Base-by-base conservation (phyloP, 1,140 invertebrate genomes). In the Cotesia vestalis region DNA sequence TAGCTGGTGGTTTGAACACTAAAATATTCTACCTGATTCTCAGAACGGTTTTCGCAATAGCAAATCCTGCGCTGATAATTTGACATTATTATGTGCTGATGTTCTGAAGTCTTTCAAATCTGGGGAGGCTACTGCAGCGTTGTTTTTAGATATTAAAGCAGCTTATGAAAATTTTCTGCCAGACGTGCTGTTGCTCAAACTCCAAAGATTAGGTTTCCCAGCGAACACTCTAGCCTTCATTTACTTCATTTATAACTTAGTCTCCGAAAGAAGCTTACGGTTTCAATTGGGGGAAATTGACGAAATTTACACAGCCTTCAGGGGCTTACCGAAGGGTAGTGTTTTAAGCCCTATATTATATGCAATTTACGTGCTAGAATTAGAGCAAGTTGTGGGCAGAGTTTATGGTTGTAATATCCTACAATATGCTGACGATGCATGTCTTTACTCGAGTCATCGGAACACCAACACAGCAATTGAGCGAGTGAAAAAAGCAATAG, bases 21-120 rank as follows among this genome's bases (percentile, higher is more conserved):
- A 78, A 9, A 52, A 61, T n/a, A 57, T 68, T 4, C 53, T 78
- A 4, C 66, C 72, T 1, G 46, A 53, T 0, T 74, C 64, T 3
- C 77, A 78, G 73, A 73, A 34, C 14, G 77, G 76, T 27, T 80
- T 78, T 52, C 11, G 75, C 11, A 77, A 76, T 5, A 38, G 63
- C 5, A 74, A 63, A 69, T 74, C 53, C 0, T 77, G 72, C 52
- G 4, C 72, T 2, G 75, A 78, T 12, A 76, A 71, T 53, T 62
- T 76, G 2, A 34, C 64, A 0, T 63, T 55, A 0, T 20, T 55
- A 14, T 14, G 12, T 20, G 17, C 64, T 9, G 8, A 14, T 2
- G 5, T 11, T n/a, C 12, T 52, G 5, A 55, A n/a, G 12, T 5
- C 6, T 20, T 73, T 73, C 17, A 14, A 46, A 8, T 69, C 61